Percentiles rank a stretch among this genome's conserved stretches.
phyloP scores from a whole-genome alignment of 2,888 invertebrate species.

The Coelinius sp. region DNA sequence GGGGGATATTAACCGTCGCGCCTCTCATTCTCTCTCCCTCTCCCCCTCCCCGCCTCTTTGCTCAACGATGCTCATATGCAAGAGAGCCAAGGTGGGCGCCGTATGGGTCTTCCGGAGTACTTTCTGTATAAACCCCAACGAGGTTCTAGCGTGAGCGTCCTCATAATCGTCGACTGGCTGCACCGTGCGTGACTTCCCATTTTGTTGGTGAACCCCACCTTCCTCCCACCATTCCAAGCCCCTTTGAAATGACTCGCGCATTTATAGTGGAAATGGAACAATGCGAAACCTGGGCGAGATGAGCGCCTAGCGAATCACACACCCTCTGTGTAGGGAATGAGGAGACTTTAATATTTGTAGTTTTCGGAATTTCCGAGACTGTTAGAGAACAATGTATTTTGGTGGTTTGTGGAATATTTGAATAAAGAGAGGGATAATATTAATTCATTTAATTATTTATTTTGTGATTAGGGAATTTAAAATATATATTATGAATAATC shows the following conservation, averaged over 20 bases:
- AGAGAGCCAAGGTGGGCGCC: slow-evolving; percentile 15
- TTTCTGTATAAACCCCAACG: slow-evolving; percentile 22
- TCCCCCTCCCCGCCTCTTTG: neutral
- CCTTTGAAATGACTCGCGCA: slow-evolving; percentile 1
- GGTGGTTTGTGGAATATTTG: neutral
- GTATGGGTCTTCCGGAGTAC: neutral
- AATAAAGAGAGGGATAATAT: neutral
- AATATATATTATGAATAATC: no score
- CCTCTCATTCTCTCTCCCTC: neutral
- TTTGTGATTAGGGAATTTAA: no score
- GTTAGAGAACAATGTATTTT: neutral
- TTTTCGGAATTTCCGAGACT: neutral
- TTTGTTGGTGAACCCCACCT: slow-evolving; percentile 17
- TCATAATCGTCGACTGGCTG: slow-evolving; percentile 32
- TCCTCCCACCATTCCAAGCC: neutral
- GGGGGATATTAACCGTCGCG: slow-evolving; percentile 32
- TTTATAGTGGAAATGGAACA: slow-evolving; percentile 27
- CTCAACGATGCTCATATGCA: slow-evolving; percentile 19
- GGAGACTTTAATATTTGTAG: slow-evolving; percentile 5
- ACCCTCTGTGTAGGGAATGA: neutral
- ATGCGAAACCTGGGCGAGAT: slow-evolving; percentile 21
- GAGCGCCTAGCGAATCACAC: slow-evolving; percentile 2
- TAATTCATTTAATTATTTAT: neutral
- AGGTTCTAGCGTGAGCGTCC: slow-evolving; percentile 32
- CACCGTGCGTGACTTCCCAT: slow-evolving; percentile 38